A percentile compares a stretch with the other conserved stretches of the same genome.
These are phyloP conservation scores for Oenanthe oenanthe DNA, from an alignment of 2,113 vertebrate species.

Conservation along the genomic window DNA sequence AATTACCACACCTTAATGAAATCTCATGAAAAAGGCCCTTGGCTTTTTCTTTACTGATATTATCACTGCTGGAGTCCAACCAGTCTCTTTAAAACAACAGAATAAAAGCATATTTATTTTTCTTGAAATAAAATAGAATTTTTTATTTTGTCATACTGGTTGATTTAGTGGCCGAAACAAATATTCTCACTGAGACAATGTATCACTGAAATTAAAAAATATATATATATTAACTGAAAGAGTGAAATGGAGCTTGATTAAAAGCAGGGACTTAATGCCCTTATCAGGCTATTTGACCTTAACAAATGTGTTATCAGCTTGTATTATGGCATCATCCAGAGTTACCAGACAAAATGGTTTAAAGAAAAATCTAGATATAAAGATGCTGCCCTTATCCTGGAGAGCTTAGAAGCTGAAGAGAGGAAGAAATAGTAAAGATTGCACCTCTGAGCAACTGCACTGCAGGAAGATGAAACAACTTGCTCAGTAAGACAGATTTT, in stretches of 20 bases:
- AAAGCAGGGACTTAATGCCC: neutral
- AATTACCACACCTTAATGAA: neutral
- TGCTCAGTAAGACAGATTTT: neutral
- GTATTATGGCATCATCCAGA: neutral
- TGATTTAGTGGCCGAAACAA: neutral
- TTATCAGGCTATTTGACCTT: neutral
- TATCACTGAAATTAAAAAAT: neutral
- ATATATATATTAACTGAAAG: neutral
- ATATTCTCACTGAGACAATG: neutral
- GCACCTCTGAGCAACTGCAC: neutral
- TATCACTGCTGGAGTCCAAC: neutral
- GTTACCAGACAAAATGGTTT: neutral
- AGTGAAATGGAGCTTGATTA: neutral
- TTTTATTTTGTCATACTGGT: neutral
- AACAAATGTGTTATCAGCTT: neutral
- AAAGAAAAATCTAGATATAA: neutral
- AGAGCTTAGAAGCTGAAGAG: neutral
- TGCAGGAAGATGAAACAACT: neutral
- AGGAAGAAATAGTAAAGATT: neutral
- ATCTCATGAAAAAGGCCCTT: neutral
- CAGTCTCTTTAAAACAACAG: neutral
- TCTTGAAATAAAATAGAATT: neutral
- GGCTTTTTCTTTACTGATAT: neutral
- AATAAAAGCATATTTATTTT: neutral
- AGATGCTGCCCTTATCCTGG: neutral